A percentile compares a stretch with the other conserved stretches of the same genome.
phyloP scores from a whole-genome alignment of 1,140 invertebrate genomes.

The Drosophila pandora region DNA sequence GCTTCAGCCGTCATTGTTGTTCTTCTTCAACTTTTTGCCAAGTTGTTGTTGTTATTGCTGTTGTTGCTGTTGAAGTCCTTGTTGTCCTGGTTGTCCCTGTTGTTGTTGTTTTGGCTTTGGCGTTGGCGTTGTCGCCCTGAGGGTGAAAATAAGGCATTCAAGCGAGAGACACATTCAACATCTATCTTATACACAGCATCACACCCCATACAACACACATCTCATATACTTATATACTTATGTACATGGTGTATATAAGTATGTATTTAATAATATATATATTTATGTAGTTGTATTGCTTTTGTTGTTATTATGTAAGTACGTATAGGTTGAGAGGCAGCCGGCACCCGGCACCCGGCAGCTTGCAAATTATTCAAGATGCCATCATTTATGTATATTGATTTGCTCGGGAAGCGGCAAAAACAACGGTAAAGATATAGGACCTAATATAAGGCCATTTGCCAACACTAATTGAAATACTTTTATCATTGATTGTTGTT shows the following conservation, averaged over 20 bases:
- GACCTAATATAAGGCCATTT: constrained; percentile 47
- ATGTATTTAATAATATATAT: not conserved
- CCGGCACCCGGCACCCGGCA: constrained; percentile 31
- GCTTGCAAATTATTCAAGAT: constrained; percentile 74
- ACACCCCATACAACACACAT: constrained; percentile 8
- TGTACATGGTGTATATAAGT: not conserved
- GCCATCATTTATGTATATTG: constrained; percentile 59
- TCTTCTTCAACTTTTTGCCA: constrained; percentile 5
- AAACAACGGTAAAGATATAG: not conserved
- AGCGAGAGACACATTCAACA: constrained; percentile 60
- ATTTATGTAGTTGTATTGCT: constrained; percentile 9
- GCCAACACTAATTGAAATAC: constrained; percentile 78
- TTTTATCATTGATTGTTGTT: constrained; percentile 64
- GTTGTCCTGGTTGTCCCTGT: constrained; percentile 19
- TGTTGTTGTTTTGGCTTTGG: constrained; percentile 59
- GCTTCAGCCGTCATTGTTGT: constrained; percentile 64
- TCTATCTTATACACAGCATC: constrained; percentile 29
- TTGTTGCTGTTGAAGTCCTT: constrained; percentile 14
- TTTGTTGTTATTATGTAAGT: constrained; percentile 24
- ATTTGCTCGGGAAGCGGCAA: constrained; percentile 33
- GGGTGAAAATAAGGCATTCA: constrained; percentile 80
- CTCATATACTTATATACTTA: constrained; percentile 7
- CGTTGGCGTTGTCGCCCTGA: constrained; percentile 78
- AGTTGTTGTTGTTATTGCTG: constrained; percentile 23
- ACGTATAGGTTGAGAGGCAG: constrained; percentile 29